These are phyloP conservation scores for Leucophenga montana DNA, from an alignment of 2,888 invertebrate genomes.

Conservation along the genomic window DNA sequence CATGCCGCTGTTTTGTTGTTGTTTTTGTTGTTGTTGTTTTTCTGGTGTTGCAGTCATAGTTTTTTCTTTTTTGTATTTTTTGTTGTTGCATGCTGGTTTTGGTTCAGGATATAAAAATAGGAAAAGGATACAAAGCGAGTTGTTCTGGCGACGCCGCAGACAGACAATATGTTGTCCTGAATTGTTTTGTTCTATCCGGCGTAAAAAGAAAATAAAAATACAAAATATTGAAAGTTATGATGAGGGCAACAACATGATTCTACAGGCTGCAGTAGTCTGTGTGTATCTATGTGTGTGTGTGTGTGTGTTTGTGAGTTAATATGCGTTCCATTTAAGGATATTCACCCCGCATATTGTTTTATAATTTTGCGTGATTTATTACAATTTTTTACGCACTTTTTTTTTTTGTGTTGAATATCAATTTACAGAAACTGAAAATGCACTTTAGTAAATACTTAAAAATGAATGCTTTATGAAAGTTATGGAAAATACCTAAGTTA, in stretches of 20 bases:
- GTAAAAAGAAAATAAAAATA: slow-evolving; percentile 9
- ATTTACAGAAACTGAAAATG: no score
- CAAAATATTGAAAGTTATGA: slow-evolving; percentile 12
- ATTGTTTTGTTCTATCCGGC: slow-evolving; percentile 4
- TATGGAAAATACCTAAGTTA: no score
- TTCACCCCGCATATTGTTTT: slow-evolving; percentile 52
- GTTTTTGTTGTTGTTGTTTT: no score
- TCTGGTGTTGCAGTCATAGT: slow-evolving; percentile 28
- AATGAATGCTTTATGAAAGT: no score
- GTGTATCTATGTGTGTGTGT: background rate
- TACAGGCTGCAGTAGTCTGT: no score
- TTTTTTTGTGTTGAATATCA: no score
- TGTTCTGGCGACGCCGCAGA: slow-evolving; percentile 28
- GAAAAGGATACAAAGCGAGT: slow-evolving; percentile 28
- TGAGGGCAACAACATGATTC: slow-evolving; percentile 19
- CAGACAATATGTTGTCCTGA: slow-evolving; percentile 32
- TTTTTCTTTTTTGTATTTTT: slow-evolving; percentile 28
- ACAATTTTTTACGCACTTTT: no score
- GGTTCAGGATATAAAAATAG: slow-evolving; percentile 24
- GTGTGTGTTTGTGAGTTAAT: slow-evolving; percentile 9
- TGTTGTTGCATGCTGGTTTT: slow-evolving; percentile 41
- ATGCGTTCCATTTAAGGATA: slow-evolving; percentile 24
- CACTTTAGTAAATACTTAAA: no score
- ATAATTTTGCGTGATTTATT: slow-evolving; percentile 45
- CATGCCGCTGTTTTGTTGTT: slow-evolving; percentile 25